Conservation (phyloP, 2,888 invertebrate genomes). For the Phalera bucephala region DNA sequence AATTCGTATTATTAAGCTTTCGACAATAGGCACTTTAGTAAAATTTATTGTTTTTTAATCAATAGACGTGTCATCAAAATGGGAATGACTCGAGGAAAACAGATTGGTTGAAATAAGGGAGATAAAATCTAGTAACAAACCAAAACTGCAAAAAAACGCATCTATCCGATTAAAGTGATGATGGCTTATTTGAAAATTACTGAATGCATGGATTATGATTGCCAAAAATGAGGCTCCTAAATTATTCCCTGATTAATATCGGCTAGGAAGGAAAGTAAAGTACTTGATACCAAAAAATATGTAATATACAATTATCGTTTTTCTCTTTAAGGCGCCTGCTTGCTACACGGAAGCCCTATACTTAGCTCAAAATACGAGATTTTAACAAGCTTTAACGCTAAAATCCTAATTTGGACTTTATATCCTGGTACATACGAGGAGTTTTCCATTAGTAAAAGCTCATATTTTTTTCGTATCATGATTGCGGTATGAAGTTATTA, state of each 20-base stretch:
- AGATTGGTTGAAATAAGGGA: constrained; percentile 32
- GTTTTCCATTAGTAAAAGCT: constrained; percentile 23
- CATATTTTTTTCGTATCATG: constrained; percentile 23
- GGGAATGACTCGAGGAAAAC: constrained; percentile 38
- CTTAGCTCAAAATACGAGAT: constrained; percentile 59
- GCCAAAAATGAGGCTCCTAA: constrained; percentile 20
- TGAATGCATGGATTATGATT: constrained; percentile 13
- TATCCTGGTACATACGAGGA: constrained; percentile 22
- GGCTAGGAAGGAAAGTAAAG: constrained; percentile 34
- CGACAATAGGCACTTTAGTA: constrained; percentile 51
- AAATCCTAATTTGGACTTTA: constrained; percentile 36
- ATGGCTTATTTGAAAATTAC: constrained; percentile 6
- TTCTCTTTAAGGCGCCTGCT: constrained; percentile 26
- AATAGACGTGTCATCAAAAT: constrained; percentile 43
- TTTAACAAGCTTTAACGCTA: constrained; percentile 54
- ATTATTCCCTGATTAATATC: constrained; percentile 34
- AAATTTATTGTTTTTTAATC: constrained; percentile 77
- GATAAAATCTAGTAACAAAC: constrained; percentile 24
- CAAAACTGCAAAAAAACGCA: constrained; percentile 2
- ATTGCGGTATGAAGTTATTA: constrained; percentile 8
- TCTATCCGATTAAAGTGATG: constrained; percentile 14
- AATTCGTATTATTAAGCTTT: constrained; percentile 71
- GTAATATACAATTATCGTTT: constrained; percentile 33
- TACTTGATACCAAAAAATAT: constrained; percentile 27
- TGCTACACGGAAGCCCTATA: constrained; percentile 50